phyloP scores from a whole-genome alignment of 2,797 vertebrate genomes.

The Mionectes olivaceus region DNA sequence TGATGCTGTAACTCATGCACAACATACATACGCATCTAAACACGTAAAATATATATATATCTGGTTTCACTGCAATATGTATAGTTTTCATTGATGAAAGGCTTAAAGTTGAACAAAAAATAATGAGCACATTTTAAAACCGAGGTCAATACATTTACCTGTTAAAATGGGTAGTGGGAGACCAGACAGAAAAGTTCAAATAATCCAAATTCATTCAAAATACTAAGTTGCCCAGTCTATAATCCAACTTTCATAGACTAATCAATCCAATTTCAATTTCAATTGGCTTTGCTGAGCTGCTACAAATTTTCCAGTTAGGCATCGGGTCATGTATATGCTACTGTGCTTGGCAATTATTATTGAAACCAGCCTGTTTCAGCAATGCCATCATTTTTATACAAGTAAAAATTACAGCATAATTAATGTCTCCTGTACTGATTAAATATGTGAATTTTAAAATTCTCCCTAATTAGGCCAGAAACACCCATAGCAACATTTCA shows the following conservation, averaged over 20 bases:
- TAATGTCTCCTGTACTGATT: not conserved
- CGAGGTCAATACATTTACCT: not conserved
- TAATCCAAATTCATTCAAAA: conserved; percentile 27
- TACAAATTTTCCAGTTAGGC: not conserved
- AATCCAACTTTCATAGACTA: not conserved
- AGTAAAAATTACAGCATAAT: not conserved
- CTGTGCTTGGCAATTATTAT: not conserved
- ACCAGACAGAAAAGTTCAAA: conserved; percentile 13
- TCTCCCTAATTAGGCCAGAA: not conserved
- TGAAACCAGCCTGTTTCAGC: not conserved
- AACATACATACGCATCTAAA: conserved; percentile 45
- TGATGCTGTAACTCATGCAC: conserved; percentile 43
- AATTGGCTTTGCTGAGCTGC: conserved; percentile 18
- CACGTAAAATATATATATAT: conserved; percentile 11
- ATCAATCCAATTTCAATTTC: conserved; percentile 15
- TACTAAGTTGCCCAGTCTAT: not conserved
- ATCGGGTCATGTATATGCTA: not conserved
- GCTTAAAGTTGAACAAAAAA: conserved; percentile 17
- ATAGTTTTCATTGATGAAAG: conserved; percentile 47
- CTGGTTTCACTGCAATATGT: conserved; percentile 35
- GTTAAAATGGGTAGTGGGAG: conserved; percentile 20
- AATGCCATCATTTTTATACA: not conserved
- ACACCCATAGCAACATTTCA: not conserved
- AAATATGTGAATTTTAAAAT: not conserved
- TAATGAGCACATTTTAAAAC: not conserved